Evolutionary conservation across 1,140 invertebrate genomes (phyloP), one percentile per base, ranked within the genome.

Genomic region (Hylaeus anthracinus): DNA sequence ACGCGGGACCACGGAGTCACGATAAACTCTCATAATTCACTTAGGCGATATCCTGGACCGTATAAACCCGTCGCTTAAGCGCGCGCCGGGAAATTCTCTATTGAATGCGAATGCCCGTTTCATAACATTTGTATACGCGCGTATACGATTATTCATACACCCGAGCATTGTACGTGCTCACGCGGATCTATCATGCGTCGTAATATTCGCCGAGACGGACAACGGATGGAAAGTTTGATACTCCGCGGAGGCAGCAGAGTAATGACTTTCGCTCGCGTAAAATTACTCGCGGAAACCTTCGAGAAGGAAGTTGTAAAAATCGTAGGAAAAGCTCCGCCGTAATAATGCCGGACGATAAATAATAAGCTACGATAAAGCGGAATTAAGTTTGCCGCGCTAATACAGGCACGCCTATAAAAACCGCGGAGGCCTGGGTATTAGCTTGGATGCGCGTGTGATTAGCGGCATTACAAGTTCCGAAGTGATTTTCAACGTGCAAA

Each of bases 21-120:
- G 81, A 85, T 87, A 85, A 87, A 88, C 86, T 88, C 86, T 88
- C 83, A 78, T 88, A 88, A 88, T 88, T 88, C 83, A 87, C 86
- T 87, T 85, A 85, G 37, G 74, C 83, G 70, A 85, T 86, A 86
- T 85, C 73, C 72, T 69, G 65, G 51, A 8, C 61, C 71, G 55
- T 84, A 81, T 82, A 81, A 71, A 76, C 83, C 69, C 70, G 73
- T 69, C 65, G 74, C 48, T 81, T 76, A 70, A 85, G 70, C 70
- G 69, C 76, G 39, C 51, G 63, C 26, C 56, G 63, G 76, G 48
- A 72, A 85, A 85, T 69, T 82, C 79, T 81, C 71, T 63, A 86
- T 86, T 86, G 64, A 85, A 85, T 74, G 79, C 74, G 74, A 86
- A 79, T 75, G 71, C 70, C 65, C 76, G 74, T 86, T 85, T 86